Base-by-base conservation (phyloP, 2,888 invertebrate genomes). In the Artemia sinica region DNA sequence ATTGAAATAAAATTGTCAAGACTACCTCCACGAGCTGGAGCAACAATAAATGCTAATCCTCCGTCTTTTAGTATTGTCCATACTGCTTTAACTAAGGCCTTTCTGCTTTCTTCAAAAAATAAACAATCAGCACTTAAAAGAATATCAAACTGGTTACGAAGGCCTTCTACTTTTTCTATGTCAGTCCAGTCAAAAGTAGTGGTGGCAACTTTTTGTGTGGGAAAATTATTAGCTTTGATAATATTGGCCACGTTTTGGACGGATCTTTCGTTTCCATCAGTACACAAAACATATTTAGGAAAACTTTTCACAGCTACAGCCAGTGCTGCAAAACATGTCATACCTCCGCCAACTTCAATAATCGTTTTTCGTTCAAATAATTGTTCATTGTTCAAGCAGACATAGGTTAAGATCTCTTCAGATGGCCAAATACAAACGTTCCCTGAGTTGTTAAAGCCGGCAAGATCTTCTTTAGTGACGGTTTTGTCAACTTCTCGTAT, bases 391-490 rank as follows among this genome's bases (percentile, higher is more conserved):
- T 84, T 82, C 69, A 88, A 79, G 73, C 78, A 78, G 74, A 86
- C 85, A 73, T 85, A 85, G 5, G 85, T 84, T 67, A 88, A 77
- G 6, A 87, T 84, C 77, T 88, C 87, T 77, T 88, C 88, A 0
- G 87, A 87, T 13, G 87, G 87, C 88, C 88, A 88, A 8, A 88
- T 73, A 74, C 87, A 86, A 9, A 88, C 83, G 77, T 88, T 88
- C 66, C 88, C 88, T 1, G 88, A 88, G 74, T 88, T 88, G 75
- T 88, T 88, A 78, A 87, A 88, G n/a, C 88, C 88, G 80, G 86
- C 86, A 66, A 88, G 78, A 74, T 87, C 86, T 74, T 82, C 83
- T 18, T 86, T 85, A 1, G 86, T 86, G 74, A 86, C 63, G 9
- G 63, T 58, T 28, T 58, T 58, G n/a, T 58, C 63, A n/a, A 58